Evolutionary conservation across 2,797 vertebrate species (phyloP), one percentile per base, ranked within the genome.

Genomic region (Rachycentron canadum): DNA sequence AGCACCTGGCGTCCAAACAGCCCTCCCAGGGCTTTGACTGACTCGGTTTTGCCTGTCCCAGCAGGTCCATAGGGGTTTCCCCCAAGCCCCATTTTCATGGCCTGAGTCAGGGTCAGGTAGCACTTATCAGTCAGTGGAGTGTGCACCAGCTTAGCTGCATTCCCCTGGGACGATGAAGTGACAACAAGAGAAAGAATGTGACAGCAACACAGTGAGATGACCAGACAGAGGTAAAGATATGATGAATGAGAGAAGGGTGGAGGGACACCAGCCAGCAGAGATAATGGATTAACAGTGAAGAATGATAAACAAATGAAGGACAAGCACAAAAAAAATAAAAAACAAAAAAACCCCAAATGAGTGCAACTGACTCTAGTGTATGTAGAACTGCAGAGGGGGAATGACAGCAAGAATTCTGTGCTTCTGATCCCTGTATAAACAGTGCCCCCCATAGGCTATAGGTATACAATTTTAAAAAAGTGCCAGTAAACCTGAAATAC

Each of bases 1-100:
- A 99, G 94, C 65, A 99, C 98, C 92, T 99, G 98, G 87, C 98
- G 96, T 78, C 98, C 98, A 59, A 99, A 96, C 87, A 99, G 94
- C 62, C 96, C 97, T 70, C 97, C 98, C 45, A 99, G 91, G 21
- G 98, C 97, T 92, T 99, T 99, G 76, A 99, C 97, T 2, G 98
- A 99, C 89, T 99, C 98, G 0, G 98, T 99, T 92, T 99, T 99
- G 40, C 98, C 98, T 58, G 98, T 99, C 73, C 98, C 98, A 30
- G 98, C 98, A 1, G 98, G 98, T 30, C 98, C 98, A 11, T 99
- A 99, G 5, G 98, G 98, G 91, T 99, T 99, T 45, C 98, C 98
- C 69, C 98, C 98, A 26, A 99, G 95, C 19, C 98, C 98, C 97
- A 99, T 98, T 91, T 96, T 96, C 95, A 99, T 97, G 91, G 98